phyloP scores from a whole-genome alignment of 2,888 invertebrate species.

The Lasius platythorax region DNA sequence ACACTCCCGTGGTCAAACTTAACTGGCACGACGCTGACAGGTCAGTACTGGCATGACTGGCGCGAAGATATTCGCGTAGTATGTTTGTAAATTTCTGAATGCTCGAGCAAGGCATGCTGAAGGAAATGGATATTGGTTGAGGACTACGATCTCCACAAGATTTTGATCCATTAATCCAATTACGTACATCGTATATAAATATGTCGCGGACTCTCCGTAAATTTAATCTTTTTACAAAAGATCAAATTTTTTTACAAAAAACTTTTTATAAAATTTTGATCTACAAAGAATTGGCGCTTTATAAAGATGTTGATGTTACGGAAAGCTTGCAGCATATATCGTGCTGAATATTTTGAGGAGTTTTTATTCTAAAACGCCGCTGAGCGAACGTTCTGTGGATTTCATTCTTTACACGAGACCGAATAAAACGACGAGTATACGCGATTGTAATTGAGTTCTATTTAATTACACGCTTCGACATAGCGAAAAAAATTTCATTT shows the following conservation, averaged over 20 bases:
- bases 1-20: constrained; percentile 37
- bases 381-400: neutral
- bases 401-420: neutral
- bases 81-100: constrained; percentile 37
- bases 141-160: neutral
- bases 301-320: neutral
- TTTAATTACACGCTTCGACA: constrained; percentile 37
- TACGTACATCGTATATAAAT: neutral
- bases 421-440: constrained; percentile 2
- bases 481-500: constrained; percentile 47
- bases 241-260: neutral
- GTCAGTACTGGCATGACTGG: constrained; percentile 17
- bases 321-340: neutral
- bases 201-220: neutral
- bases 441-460: constrained; percentile 30
- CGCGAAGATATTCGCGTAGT: constrained; percentile 29
- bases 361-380: neutral
- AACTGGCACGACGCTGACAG: constrained; percentile 32
- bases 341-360: neutral
- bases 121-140: constrained; percentile 10
- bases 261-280: neutral
- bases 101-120: neutral
- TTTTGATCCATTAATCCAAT: constrained; percentile 2
- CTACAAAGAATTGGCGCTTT: neutral
- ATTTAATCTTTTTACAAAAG: neutral